Percentiles rank a stretch among this genome's conserved stretches.
phyloP scores from a whole-genome alignment of 2,888 invertebrate genomes.

The Stenodema calcarata region DNA sequence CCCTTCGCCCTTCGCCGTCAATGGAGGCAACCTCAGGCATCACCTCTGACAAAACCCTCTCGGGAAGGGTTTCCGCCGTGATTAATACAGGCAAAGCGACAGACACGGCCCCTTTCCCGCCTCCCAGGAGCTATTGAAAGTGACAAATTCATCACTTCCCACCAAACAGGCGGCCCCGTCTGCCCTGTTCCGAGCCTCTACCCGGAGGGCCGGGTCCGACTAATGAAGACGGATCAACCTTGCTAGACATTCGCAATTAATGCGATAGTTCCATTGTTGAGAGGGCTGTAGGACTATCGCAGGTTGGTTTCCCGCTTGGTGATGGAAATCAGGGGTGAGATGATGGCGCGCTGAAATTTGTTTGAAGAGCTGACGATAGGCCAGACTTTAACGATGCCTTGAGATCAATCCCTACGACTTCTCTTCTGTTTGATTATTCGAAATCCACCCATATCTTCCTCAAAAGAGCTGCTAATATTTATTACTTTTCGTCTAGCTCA shows the following conservation, averaged over 20 bases:
- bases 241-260: slow-evolving; percentile 38
- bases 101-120: not conserved
- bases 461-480: too few relatives aligned
- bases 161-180: slow-evolving; percentile 14
- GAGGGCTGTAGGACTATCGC: not conserved
- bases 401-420: not conserved
- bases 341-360: not conserved
- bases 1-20: not conserved
- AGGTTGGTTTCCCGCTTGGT: not conserved
- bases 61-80: not conserved
- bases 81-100: slow-evolving; percentile 30
- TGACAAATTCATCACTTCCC: slow-evolving; percentile 41
- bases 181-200: not conserved
- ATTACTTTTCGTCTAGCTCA: too few relatives aligned
- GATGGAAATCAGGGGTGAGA: not conserved
- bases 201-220: not conserved
- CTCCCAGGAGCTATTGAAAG: slow-evolving; percentile 28
- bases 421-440: not conserved
- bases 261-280: slow-evolving; percentile 33
- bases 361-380: not conserved
- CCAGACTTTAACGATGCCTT: not conserved
- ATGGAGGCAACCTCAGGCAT: not conserved
- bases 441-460: not conserved
- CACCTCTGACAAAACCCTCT: not conserved
- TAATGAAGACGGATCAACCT: slow-evolving; percentile 45